Percentiles rank a stretch among this genome's conserved stretches.
Evolutionary conservation across 2,888 invertebrate genomes (phyloP).

Genomic region (Pollenia griseotomentosa): DNA sequence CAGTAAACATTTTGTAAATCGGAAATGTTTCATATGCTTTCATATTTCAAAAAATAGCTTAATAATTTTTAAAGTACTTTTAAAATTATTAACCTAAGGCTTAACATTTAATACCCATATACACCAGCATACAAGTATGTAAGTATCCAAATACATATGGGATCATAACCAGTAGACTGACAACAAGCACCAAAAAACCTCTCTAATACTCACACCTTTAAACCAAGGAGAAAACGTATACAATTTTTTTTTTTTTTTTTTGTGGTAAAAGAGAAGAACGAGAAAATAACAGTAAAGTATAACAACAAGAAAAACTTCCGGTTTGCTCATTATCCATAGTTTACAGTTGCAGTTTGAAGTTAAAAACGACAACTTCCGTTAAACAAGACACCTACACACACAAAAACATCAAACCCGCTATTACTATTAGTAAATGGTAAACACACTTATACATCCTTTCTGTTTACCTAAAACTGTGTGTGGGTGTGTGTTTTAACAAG

Average conservation of each 20-base stretch:
- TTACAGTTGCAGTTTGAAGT: conserved; percentile 69
- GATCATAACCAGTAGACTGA: conserved; percentile 60
- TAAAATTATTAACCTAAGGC: not conserved
- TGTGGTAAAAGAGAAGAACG: conserved; percentile 32
- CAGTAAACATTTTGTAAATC: too few species aligned
- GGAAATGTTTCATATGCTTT: too few species aligned
- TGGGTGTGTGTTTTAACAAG: conserved; percentile 27
- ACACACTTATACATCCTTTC: conserved; percentile 33
- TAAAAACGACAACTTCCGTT: conserved; percentile 73
- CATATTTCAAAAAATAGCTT: too few species aligned
- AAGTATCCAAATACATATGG: conserved; percentile 4
- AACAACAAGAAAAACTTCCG: conserved; percentile 69
- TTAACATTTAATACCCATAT: not conserved
- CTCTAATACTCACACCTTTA: conserved; percentile 47
- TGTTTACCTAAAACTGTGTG: not conserved
- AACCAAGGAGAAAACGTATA: conserved; percentile 30
- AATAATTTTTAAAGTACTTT: not conserved
- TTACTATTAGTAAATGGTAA: conserved; percentile 54
- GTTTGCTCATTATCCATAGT: conserved; percentile 71
- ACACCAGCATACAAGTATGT: conserved; percentile 4
- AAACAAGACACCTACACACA: conserved; percentile 44
- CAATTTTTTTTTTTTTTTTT: conserved; percentile 9
- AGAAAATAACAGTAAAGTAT: conserved; percentile 30
- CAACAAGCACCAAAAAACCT: conserved; percentile 37
- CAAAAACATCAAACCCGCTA: conserved; percentile 36